These are phyloP conservation scores for Caenorhabditis virilis DNA, from an alignment of 2,888 invertebrate species.

Conservation along the genomic window DNA sequence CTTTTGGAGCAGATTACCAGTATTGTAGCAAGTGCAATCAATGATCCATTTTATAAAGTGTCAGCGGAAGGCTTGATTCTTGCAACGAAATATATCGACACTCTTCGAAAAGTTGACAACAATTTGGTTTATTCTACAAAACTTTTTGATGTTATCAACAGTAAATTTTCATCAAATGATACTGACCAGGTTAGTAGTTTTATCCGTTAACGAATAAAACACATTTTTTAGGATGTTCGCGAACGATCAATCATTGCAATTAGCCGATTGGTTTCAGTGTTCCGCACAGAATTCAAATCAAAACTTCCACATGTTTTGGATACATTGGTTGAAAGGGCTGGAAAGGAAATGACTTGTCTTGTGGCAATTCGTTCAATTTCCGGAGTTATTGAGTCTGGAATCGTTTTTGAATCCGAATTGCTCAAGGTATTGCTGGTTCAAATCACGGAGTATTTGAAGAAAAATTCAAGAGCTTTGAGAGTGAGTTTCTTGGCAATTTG, in stretches of 20 bases:
- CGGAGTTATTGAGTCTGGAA: slow-evolving; percentile 41
- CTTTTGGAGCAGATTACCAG: slow-evolving; percentile 69
- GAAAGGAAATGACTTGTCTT: slow-evolving; percentile 93
- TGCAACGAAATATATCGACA: slow-evolving; percentile 19
- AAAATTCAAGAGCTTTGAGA: slow-evolving; percentile 17
- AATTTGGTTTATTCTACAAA: slow-evolving; percentile 61
- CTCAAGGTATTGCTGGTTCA: slow-evolving; percentile 3
- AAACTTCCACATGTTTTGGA: slow-evolving; percentile 80
- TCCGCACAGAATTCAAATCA: slow-evolving; percentile 80
- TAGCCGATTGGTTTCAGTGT: slow-evolving; percentile 80
- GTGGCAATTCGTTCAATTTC: slow-evolving; percentile 92
- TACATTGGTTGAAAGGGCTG: slow-evolving; percentile 89
- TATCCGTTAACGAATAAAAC: background rate
- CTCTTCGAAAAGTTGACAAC: slow-evolving; percentile 3
- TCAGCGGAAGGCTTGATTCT: slow-evolving; percentile 42
- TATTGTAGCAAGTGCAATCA: slow-evolving; percentile 85
- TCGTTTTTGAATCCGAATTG: slow-evolving; percentile 3
- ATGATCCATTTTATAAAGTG: slow-evolving; percentile 91
- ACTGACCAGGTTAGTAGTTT: slow-evolving; percentile 80
- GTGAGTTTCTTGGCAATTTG: no score
- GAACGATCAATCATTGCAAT: slow-evolving; percentile 96
- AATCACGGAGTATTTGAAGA: slow-evolving; percentile 17
- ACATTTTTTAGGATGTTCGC: slow-evolving; percentile 80
- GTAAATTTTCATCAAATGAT: slow-evolving; percentile 87
- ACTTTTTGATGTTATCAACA: slow-evolving; percentile 81